Evolutionary conservation across 92 coral and sea anemone species (phyloP), one percentile per base, ranked within the genome.

Genomic region (Epizoanthus scotinus): DNA sequence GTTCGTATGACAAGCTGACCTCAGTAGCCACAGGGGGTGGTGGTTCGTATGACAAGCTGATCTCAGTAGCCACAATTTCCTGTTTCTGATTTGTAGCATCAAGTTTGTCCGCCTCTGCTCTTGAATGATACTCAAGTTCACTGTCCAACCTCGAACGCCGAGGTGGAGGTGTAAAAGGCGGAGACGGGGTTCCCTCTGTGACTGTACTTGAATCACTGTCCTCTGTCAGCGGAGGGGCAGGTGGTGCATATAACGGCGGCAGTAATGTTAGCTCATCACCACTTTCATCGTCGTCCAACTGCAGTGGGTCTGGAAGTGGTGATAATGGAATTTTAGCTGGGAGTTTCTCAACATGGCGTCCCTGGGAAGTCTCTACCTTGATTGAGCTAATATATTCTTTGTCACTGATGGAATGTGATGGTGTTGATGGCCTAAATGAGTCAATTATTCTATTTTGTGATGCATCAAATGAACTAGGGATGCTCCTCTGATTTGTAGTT

Each of bases 161-260:
- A 9, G 70, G 63, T 17, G 61, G 73, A 8, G 88, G 84, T 0
- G 68, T 75, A 27, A 79, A 75, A n/a, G 81, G 73, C 3, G 70
- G 78, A 2, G 86, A 73, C 13, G 83, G 78, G 29, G 71, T 83
- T 36, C 60, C 71, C 49, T 6, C 81, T 63, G 55, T 67, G 13
- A 44, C 9, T 57, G 77, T 22, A 22, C 40, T 42, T 9, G 38
- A 49, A 50, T 44, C 73, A 63, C 58, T 47, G 14, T 70, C 57
- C 6, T 49, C 56, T 2, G 49, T 28, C 52, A 21, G 49, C 19
- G 22, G 77, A 44, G 34, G 55, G 59, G 31, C 22, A 9, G 77
- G 77, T 20, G 59, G 29, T 70, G 25, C 27, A 24, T 70, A 18
- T 10, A 40, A 70, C 14, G 79, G 71, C 1, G 83, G 84, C 36